A percentile compares a stretch with the other conserved stretches of the same genome.
Conservation (phyloP, 2,113 vertebrate species). For the Pollimyrus isidori region DNA sequence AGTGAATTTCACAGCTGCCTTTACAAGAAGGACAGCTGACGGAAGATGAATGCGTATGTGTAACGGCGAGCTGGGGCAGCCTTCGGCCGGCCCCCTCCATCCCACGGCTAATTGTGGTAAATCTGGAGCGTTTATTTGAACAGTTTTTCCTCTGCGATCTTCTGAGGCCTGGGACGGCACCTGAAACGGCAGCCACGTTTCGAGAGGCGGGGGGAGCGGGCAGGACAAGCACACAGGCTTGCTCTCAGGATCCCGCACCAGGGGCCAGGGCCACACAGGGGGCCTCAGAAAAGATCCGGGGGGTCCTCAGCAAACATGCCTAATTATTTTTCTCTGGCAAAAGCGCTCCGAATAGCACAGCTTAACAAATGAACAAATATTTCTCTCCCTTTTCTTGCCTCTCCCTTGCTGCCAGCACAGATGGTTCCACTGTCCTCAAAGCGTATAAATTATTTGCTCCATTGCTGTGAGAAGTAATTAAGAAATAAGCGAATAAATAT, state of each 20-base stretch:
- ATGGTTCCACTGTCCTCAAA: constrained; percentile 31
- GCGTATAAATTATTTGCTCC: constrained; percentile 6
- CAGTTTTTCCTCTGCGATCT: constrained; percentile 46
- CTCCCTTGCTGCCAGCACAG: constrained; percentile 25
- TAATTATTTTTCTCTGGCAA: constrained; percentile 19
- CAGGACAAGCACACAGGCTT: constrained; percentile 38
- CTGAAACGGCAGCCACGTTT: constrained; percentile 43
- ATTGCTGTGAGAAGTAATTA: constrained; percentile 18
- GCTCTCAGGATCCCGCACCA: background rate
- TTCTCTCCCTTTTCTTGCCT: background rate
- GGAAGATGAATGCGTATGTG: background rate
- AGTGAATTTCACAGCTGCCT: background rate
- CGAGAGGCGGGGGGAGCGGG: constrained; percentile 38
- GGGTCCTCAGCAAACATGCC: constrained; percentile 11
- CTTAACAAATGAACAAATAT: constrained; percentile 15
- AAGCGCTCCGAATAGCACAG: background rate
- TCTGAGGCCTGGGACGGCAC: constrained; percentile 44
- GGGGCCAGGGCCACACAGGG: background rate
- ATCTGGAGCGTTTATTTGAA: constrained; percentile 40
- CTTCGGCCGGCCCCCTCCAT: background rate
- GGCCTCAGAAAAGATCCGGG: background rate
- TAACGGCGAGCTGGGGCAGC: background rate
- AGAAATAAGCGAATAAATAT: background rate
- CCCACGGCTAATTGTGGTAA: constrained; percentile 45
- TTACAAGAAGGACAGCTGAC: background rate